Base-by-base conservation (phyloP, 2,113 vertebrate species). In the Microcebus ravelobensis region DNA sequence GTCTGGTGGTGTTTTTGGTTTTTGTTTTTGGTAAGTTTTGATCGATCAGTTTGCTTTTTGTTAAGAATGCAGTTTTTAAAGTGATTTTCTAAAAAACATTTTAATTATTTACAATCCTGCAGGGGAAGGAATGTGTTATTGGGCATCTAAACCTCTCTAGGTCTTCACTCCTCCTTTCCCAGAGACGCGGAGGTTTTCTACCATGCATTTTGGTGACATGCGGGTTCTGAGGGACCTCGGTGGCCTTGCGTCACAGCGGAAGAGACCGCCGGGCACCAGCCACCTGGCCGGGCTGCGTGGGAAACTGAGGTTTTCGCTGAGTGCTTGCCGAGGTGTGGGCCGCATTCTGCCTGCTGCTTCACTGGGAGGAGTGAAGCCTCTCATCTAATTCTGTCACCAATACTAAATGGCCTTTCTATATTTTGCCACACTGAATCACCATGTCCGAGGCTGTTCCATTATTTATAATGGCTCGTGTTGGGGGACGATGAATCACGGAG, bases 341-440 rank as follows among this genome's bases (percentile, higher is more conserved):
- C 4, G 31, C 1, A 13, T 1, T 8, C 39, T 4, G 23, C 65
- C 87, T n/a, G 29, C 63, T 20, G n/a, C 82, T 77, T 91, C 81
- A 0, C 15, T 18, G 10, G 50, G 36, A 84, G 80, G 55, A 79
- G 68, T 23, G 91, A 86, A 55, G 68, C 48, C 91, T 92, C 86
- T 88, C 50, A 9, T 95, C 90, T 88, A 90, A 94, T 90, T 89
- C 85, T 92, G 87, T 82, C 85, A 15, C 95, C 92, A 15, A 31
- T 84, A 23, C 86, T 68, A 45, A 92, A 90, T 71, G 96, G 95
- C 92, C 91, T 96, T 97, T 97, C 97, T 96, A 83, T 93, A 94
- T 96, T 95, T 83, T 89, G 87, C 96, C 73, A 17, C 76, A 48
- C 92, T 94, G 91, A 85, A 57, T 97, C 97, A 96, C 91, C 29